phyloP scores from a whole-genome alignment of 2,797 vertebrate genomes.

The Urocyon cinereoargenteus region DNA sequence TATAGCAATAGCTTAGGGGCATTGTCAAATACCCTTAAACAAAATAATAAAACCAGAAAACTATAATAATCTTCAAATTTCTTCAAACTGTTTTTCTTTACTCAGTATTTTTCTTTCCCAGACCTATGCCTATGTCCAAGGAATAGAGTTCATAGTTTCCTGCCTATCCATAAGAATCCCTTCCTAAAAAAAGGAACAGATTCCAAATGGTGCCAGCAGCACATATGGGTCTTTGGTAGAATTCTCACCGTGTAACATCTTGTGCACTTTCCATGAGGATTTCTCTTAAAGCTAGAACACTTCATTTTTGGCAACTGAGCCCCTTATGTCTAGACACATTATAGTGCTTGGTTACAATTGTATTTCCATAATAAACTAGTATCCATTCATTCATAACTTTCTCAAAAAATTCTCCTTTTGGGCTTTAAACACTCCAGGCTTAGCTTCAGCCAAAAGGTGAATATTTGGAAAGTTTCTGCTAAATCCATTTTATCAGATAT shows the following conservation, averaged over 20 bases:
- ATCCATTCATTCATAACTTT: slow-evolving; percentile 76
- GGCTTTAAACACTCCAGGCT: slow-evolving; percentile 68
- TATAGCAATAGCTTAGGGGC: not conserved
- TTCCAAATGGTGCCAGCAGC: slow-evolving; percentile 10
- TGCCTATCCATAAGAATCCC: not conserved
- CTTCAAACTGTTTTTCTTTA: not conserved
- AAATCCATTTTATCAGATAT: slow-evolving; percentile 83
- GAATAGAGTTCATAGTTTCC: not conserved
- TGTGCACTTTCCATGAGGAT: slow-evolving; percentile 67
- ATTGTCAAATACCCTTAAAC: not conserved
- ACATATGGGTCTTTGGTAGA: slow-evolving; percentile 3
- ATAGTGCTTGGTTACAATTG: slow-evolving; percentile 75
- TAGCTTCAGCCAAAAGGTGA: slow-evolving; percentile 76
- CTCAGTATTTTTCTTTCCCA: not conserved
- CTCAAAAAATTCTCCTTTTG: slow-evolving; percentile 67
- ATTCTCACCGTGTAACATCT: slow-evolving; percentile 57
- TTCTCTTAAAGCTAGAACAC: slow-evolving; percentile 72
- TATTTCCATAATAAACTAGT: slow-evolving; percentile 82
- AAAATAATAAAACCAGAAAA: not conserved
- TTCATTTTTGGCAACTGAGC: slow-evolving; percentile 74
- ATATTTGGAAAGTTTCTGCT: slow-evolving; percentile 84
- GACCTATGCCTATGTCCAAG: not conserved
- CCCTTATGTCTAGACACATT: slow-evolving; percentile 80
- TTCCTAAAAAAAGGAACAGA: not conserved
- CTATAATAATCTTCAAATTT: not conserved